Evolutionary conservation across 1,140 invertebrate species (phyloP), one percentile per base, ranked within the genome.

Genomic region (Brachionus manjavacas): DNA sequence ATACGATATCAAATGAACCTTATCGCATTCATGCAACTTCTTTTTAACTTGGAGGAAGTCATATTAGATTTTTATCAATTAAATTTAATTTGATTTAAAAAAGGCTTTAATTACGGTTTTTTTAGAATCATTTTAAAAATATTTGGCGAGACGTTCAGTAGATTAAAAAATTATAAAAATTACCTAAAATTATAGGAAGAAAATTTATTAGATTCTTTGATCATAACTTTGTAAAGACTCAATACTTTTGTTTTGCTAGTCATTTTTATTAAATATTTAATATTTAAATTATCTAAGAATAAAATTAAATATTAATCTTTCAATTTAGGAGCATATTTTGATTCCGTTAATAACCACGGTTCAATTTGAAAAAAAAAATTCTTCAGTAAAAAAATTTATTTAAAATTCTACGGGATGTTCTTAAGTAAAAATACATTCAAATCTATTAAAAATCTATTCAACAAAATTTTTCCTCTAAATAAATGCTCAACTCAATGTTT

Each of bases 171-270:
- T n/a, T n/a, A n/a, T 55, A n/a, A 20, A 60, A 60, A 25, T 81
- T 81, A 81, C 79, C 79, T 31, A 81, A 64, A 81, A 64, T 81
- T 81, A 39, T 81, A 81, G 0, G 79, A 81, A 31, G 79, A 81
- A 68, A 81, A 81, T 43, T 81, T 60, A 25, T 68, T 46, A 3
- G 79, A 81, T 64, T 81, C 79, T 64, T 81, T 81, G 23, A 81
- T 39, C 79, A 81, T 60, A 35, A 8, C 6, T 41, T 81, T 81
- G 79, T 81, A 81, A 2, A 81, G n/a, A 66, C 25, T 81, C 20
- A 81, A 46, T 7, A 81, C 79, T 60, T 66, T 25, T 12, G 20
- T 16, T 35, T 49, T 31, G 14, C 6, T 41, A 3, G 78, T 16
- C 46, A 80, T 80, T 74, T 6, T 74, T n/a, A n/a, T n/a, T 20